phyloP scores from a whole-genome alignment of 2,888 invertebrate genomes.

The Chrysolina haemoptera region DNA sequence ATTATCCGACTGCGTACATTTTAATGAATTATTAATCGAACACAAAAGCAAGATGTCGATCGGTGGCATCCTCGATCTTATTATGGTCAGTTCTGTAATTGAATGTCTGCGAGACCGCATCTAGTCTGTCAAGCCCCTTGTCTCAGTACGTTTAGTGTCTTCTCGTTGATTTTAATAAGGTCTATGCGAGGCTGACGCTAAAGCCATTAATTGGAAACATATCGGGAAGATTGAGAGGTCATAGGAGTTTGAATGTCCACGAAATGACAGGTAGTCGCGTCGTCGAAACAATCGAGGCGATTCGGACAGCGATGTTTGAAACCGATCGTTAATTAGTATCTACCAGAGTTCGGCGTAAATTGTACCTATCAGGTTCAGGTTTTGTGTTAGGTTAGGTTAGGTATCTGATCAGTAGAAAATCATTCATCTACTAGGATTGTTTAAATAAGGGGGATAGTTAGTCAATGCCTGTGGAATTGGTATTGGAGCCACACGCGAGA shows the following conservation, averaged over 20 bases:
- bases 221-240: constrained; percentile 49
- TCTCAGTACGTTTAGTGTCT: constrained; percentile 59
- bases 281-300: background rate
- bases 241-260: constrained; percentile 38
- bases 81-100: constrained; percentile 61
- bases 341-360: background rate
- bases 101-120: constrained; percentile 58
- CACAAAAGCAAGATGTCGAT: constrained; percentile 26
- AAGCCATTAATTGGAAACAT: constrained; percentile 53
- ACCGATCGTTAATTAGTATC: constrained; percentile 14
- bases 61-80: constrained; percentile 46
- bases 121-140: constrained; percentile 58
- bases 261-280: constrained; percentile 39
- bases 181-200: constrained; percentile 43
- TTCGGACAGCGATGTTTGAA: background rate
- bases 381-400: too few species aligned
- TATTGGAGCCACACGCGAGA: too few species aligned
- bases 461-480: too few species aligned
- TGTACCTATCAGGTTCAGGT: too few species aligned
- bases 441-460: too few species aligned
- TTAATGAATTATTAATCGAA: constrained; percentile 22
- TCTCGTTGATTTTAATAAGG: constrained; percentile 61
- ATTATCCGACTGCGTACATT: background rate
- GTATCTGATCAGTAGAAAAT: too few species aligned
- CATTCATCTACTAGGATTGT: too few species aligned